Evolutionary conservation across 2,888 invertebrate genomes (phyloP).

Genomic region (Rotaria socialis): DNA sequence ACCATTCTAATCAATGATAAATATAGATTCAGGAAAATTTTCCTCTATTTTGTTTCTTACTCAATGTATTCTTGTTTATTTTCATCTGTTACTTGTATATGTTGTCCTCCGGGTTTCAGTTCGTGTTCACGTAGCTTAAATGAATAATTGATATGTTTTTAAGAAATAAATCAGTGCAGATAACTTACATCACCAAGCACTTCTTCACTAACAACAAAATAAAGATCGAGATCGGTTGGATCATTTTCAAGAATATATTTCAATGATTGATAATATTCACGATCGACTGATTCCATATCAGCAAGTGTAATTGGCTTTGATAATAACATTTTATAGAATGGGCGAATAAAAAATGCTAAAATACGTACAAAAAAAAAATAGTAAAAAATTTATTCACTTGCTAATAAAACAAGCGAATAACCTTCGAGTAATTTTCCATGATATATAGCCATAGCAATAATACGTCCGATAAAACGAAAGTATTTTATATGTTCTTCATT

Average conservation of each 20-base stretch:
- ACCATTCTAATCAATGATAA: slow-evolving; percentile 76
- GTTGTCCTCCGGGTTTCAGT: slow-evolving; percentile 81
- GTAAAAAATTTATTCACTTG: background rate
- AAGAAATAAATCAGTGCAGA: background rate
- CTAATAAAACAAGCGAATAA: slow-evolving; percentile 57
- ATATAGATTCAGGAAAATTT: slow-evolving; percentile 49
- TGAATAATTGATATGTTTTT: background rate
- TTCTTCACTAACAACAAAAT: slow-evolving; percentile 93
- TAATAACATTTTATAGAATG: slow-evolving; percentile 99
- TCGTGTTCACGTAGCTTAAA: slow-evolving; percentile 80
- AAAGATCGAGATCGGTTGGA: slow-evolving; percentile 84
- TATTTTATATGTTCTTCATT: slow-evolving; percentile 96
- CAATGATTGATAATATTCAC: slow-evolving; percentile 94
- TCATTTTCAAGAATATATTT: slow-evolving; percentile 93
- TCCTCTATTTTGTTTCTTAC: slow-evolving; percentile 61
- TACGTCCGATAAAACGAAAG: slow-evolving; percentile 94
- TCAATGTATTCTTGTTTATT: slow-evolving; percentile 96
- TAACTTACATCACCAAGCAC: slow-evolving; percentile 70
- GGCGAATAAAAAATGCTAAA: slow-evolving; percentile 93
- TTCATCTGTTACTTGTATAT: slow-evolving; percentile 80
- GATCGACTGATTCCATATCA: slow-evolving; percentile 98
- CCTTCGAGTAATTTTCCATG: slow-evolving; percentile 95
- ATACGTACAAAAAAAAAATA: slow-evolving; percentile 48
- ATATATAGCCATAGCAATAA: slow-evolving; percentile 98
- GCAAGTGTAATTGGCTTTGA: slow-evolving; percentile 83